Evolutionary conservation across 1,140 invertebrate genomes (phyloP).

Genomic region (Drosophila willistoni): DNA sequence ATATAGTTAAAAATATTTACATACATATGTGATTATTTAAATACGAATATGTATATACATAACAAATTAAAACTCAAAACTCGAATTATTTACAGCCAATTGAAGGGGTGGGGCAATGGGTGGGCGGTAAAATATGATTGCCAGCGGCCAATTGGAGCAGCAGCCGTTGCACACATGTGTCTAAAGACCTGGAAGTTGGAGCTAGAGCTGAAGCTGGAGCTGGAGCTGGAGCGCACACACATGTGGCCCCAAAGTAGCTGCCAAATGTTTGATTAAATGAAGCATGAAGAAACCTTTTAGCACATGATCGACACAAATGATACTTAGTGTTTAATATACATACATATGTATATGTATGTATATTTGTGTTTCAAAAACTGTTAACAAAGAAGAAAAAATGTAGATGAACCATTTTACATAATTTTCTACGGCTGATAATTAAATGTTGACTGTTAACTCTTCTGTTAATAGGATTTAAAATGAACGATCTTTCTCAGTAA

Average conservation of each 20-base stretch:
- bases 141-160: conserved; percentile 11
- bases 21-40: no score
- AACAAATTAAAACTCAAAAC: conserved; percentile 26
- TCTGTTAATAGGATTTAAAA: no score
- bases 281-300: neutral
- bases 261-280: conserved; percentile 1
- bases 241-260: conserved; percentile 14
- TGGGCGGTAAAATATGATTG: conserved; percentile 17
- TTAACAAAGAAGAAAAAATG: no score
- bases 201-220: neutral
- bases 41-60: conserved; percentile 15
- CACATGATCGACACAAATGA: neutral
- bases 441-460: no score
- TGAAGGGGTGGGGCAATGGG: conserved; percentile 16
- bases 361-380: no score
- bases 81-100: conserved; percentile 53
- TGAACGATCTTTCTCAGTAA: no score
- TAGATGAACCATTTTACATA: no score
- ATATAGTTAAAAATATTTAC: no score
- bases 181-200: conserved; percentile 13
- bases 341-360: no score
- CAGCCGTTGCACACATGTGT: conserved; percentile 19
- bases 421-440: no score
- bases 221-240: conserved; percentile 10
- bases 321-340: neutral